Conservation (phyloP, 2,113 vertebrate species). For the Empidonax alnorum region DNA sequence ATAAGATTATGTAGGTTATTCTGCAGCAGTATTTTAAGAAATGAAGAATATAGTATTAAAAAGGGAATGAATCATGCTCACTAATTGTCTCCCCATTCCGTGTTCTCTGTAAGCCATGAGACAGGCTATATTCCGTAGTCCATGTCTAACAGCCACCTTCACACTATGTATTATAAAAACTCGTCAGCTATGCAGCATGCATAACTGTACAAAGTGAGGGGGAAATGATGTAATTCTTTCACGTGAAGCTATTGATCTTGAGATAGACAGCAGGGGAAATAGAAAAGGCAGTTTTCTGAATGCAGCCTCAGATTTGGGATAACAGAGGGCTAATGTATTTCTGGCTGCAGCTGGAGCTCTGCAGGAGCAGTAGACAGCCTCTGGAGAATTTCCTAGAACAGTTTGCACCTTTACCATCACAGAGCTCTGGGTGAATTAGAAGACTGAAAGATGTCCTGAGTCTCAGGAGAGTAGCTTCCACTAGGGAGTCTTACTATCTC, state of each 20-base stretch:
- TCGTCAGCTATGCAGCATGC: background rate
- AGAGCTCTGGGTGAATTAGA: background rate
- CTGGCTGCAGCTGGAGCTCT: conserved; percentile 30
- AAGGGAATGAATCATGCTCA: background rate
- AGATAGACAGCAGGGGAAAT: background rate
- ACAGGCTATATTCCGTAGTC: background rate
- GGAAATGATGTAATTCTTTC: background rate
- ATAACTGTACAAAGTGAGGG: background rate
- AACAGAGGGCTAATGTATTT: background rate
- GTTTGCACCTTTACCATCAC: background rate
- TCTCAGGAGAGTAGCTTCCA: background rate
- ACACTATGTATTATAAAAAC: background rate
- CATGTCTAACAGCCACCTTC: background rate
- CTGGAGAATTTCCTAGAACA: conserved; percentile 38
- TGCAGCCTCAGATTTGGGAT: background rate
- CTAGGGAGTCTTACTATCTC: background rate
- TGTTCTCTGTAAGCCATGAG: background rate
- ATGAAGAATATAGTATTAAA: background rate
- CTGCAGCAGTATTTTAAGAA: background rate
- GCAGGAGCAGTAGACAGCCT: background rate
- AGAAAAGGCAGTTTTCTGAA: background rate
- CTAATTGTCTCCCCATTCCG: background rate
- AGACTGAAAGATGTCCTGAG: background rate
- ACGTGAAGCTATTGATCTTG: background rate
- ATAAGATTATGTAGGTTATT: conserved; percentile 7